Base-by-base conservation (phyloP, 23 tunicate species). In the Aplidium turbinatum region DNA sequence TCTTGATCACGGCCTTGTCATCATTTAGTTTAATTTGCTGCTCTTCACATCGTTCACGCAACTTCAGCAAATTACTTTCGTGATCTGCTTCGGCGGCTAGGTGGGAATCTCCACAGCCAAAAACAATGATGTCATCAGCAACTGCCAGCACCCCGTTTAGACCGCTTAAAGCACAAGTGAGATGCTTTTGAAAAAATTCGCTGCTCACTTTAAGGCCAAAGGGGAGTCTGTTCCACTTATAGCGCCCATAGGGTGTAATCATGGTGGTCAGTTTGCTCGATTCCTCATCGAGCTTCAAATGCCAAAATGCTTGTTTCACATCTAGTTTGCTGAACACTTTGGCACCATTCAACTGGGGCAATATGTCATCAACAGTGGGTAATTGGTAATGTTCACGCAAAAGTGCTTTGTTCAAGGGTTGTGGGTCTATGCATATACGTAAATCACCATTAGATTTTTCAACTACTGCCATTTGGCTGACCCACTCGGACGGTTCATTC, bases 291-390 rank as follows among this genome's bases (percentile, higher is more conserved):
- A 68, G 54, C 26, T 40, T 26, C 4, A 68, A 4, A 38, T 68
- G 74, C 74, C 74, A 68, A 30, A 36, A 68, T 6, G 42, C 70
- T 7, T 23, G 54, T 38, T 68, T 68, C 3, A 68, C 74, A 40
- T 68, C 74, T 40, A 71, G 36, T 25, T 71, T 71, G 62, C 62
- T 71, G 35, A 71, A 71, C 18, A 71, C 24, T 50, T 71, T 71
- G 4, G 61, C 61, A 47, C 22, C 40, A 25, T 71, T 71, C n/a
- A 71, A 25, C 20, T 71, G 34, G 4, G 77, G 77, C 38, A 71
- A 71, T 6, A 50, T 31, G 13, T 71, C 62, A 27, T 71, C 74
- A 38, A 68, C 13, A 9, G 57, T 38, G 9, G 74, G 74, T 38
- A 68, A 23, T 28, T 68, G 19, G 27, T 36, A 68, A 38, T 71